Evolutionary conservation across 2,797 vertebrate genomes (phyloP).

Genomic region (Arvicola amphibius): DNA sequence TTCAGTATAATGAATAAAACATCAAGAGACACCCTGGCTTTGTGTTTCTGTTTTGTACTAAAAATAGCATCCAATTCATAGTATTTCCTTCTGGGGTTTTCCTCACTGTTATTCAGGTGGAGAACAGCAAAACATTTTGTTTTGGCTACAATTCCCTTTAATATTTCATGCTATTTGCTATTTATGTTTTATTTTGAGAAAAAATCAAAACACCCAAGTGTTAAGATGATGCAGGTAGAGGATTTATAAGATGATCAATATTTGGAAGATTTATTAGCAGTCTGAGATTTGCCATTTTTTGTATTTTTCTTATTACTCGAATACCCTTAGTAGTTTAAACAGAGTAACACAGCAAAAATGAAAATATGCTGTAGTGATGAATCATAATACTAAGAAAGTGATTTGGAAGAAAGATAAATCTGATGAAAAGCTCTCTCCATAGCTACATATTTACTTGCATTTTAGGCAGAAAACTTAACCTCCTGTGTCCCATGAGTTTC

Average conservation of each 20-base stretch:
- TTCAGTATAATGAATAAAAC: background rate
- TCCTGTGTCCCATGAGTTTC: background rate
- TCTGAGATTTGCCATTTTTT: background rate
- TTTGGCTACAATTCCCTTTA: background rate
- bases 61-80: constrained; percentile 54
- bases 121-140: constrained; percentile 24
- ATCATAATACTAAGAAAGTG: background rate
- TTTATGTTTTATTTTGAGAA: background rate
- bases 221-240: background rate
- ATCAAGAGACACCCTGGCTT: background rate
- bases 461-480: background rate
- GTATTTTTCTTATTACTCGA: background rate
- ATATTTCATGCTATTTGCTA: background rate
- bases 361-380: background rate
- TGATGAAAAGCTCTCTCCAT: background rate
- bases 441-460: background rate
- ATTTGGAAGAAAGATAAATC: background rate
- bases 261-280: background rate
- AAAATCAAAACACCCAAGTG: background rate
- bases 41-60: constrained; percentile 30
- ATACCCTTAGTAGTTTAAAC: background rate
- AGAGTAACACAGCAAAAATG: background rate
- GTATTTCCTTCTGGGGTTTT: constrained; percentile 2
- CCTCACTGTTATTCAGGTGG: constrained; percentile 42
- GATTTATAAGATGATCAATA: background rate